Conservation (phyloP, 1,140 invertebrate genomes). For the Physella acuta region DNA sequence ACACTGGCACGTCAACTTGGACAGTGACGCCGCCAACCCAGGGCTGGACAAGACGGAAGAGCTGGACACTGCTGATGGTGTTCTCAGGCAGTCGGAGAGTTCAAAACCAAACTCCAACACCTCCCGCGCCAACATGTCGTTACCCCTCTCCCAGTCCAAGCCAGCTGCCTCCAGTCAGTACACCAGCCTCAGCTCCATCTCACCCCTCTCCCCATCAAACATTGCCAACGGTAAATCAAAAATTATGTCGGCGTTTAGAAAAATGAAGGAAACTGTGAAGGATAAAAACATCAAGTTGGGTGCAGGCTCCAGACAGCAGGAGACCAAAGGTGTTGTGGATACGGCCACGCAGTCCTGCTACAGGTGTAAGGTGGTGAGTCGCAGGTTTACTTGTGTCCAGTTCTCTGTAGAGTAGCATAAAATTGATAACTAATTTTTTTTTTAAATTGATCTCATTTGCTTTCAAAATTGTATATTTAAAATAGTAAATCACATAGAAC, state of each 20-base stretch:
- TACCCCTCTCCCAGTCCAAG: background rate
- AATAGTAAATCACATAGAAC: too few species aligned
- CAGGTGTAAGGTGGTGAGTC: slow-evolving; percentile 13
- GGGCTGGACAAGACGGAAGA: background rate
- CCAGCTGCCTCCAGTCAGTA: background rate
- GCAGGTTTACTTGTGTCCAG: too few species aligned
- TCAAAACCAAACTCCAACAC: too few species aligned
- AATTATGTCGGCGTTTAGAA: slow-evolving; percentile 14
- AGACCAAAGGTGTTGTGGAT: background rate
- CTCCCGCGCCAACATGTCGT: too few species aligned
- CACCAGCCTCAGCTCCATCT: too few species aligned
- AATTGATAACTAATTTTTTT: too few species aligned
- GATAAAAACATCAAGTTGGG: background rate
- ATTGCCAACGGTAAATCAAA: slow-evolving; percentile 2
- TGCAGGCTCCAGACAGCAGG: background rate
- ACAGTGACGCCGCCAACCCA: background rate
- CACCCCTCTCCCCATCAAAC: background rate
- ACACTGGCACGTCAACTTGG: slow-evolving; percentile 13
- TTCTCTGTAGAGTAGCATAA: too few species aligned
- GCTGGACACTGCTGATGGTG: background rate
- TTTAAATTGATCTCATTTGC: background rate
- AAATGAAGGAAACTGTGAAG: slow-evolving; percentile 9
- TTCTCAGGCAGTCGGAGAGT: background rate
- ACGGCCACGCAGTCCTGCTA: background rate
- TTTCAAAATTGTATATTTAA: background rate